Evolutionary conservation across 2,888 invertebrate species (phyloP), one percentile per base, ranked within the genome.

Genomic region (Heteromyza rotundicornis): DNA sequence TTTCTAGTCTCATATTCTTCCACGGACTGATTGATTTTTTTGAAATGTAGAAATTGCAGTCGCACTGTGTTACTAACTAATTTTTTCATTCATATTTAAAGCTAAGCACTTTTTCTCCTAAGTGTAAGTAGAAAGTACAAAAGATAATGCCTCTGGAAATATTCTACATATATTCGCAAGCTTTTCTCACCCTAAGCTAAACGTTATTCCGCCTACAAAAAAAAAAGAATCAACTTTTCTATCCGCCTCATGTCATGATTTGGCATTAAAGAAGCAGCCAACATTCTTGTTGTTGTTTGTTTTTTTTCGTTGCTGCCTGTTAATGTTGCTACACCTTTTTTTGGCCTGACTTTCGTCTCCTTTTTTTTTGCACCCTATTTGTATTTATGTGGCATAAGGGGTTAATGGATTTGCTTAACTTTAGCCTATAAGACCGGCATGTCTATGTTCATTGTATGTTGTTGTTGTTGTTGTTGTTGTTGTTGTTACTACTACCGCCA

Each of bases 341-440:
- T 64, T 72, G 75, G 74, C 68, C 64, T 68, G 74, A 61, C 74
- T 64, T 71, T 73, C 68, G 5, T 10, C 40, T 40, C 14, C 16
- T 40, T 10, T 40, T 40, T 40, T 73, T 72, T 19, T 27, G 75
- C 75, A 67, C 65, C 70, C 70, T 75, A 70, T 75, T 74, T 76
- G 74, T 64, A 75, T 71, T 66, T 74, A 67, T 76, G 77, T 74
- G 70, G 74, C 77, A 76, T 76, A 74, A 74, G 74, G 74, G 77
- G 74, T 74, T 74, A 74, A 74, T 74, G 74, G 74, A 74, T 76
- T 74, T 74, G 69, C 69, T 67, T 47, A 47, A 47, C 47, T 47
- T 20, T 47, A 20, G 47, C 47, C 47, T 19, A 47, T 47, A 47
- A 47, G 47, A 17, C 2, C 19, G 20, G 19, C 19, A 14, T 19